Conservation (phyloP, 2,113 vertebrate genomes). For the Tupaia chinensis region DNA sequence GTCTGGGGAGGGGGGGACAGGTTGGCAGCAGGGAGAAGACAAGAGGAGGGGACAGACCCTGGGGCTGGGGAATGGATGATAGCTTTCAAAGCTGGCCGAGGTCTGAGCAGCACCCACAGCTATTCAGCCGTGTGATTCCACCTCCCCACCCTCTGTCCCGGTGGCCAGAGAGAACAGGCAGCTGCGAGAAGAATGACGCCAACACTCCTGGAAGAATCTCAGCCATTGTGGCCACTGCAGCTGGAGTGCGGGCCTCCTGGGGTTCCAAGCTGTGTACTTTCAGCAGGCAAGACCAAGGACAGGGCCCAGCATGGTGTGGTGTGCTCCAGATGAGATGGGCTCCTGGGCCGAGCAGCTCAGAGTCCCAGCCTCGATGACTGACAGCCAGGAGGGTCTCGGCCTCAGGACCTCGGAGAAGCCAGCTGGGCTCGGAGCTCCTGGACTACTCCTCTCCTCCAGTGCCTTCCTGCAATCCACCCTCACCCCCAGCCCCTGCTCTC, state of each 20-base stretch:
- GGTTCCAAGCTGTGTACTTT: background rate
- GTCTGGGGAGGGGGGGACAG: background rate
- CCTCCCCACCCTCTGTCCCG: no score
- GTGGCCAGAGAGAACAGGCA: background rate
- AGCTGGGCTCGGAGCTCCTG: background rate
- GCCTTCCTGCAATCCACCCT: no score
- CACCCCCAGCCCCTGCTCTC: background rate
- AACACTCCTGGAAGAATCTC: background rate
- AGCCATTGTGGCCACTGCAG: background rate
- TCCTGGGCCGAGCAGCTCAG: fast-evolving
- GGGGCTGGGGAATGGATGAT: background rate
- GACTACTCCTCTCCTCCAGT: background rate
- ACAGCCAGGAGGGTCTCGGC: background rate
- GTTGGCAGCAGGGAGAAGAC: no score
- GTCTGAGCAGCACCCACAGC: background rate
- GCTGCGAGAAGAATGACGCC: background rate
- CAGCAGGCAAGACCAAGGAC: no score
- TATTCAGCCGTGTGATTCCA: background rate
- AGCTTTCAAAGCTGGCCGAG: background rate
- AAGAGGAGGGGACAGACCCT: background rate
- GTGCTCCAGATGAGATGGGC: background rate
- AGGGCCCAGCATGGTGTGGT: background rate
- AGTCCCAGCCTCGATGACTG: background rate
- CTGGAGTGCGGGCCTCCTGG: fast-evolving
- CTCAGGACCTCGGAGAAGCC: background rate